phyloP scores from a whole-genome alignment of 2,888 invertebrate species.

The Ethmia dodecea region DNA sequence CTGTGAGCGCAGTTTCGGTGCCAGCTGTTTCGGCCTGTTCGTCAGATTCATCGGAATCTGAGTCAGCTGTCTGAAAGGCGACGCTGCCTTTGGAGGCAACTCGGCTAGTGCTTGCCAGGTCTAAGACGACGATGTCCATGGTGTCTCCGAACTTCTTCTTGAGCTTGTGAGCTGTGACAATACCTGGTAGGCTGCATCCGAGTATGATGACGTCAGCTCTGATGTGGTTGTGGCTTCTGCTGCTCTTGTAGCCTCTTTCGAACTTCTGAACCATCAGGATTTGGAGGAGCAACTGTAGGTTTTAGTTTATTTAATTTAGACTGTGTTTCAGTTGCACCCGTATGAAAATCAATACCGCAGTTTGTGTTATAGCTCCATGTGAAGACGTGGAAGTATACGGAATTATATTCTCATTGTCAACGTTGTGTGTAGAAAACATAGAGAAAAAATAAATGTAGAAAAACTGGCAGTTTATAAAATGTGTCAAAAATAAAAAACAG shows the following conservation, averaged over 20 bases:
- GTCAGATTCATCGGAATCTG: background rate
- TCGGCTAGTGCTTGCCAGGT: constrained; percentile 29
- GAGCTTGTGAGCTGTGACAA: constrained; percentile 62
- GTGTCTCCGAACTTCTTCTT: constrained; percentile 57
- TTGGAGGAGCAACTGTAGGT: too few relatives aligned
- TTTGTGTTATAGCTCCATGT: too few relatives aligned
- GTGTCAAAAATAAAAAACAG: too few relatives aligned
- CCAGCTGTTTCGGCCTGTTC: background rate
- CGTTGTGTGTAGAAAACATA: too few relatives aligned
- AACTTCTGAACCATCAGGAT: constrained; percentile 26
- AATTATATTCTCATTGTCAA: too few relatives aligned
- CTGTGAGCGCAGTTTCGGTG: constrained; percentile 16
- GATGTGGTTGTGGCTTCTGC: constrained; percentile 30
- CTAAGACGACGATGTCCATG: constrained; percentile 60
- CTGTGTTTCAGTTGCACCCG: background rate
- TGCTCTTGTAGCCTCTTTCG: constrained; percentile 15
- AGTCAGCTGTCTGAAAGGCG: constrained; percentile 34
- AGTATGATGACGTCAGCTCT: constrained; percentile 62
- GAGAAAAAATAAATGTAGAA: too few relatives aligned
- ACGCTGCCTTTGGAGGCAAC: constrained; percentile 42
- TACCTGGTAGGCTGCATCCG: constrained; percentile 63
- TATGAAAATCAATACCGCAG: too few relatives aligned
- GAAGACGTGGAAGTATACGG: too few relatives aligned
- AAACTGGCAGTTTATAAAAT: too few relatives aligned
- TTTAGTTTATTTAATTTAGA: too few relatives aligned